Evolutionary conservation across 1,140 invertebrate genomes (phyloP), one percentile per base, ranked within the genome.

Genomic region (Panagrolaimus sp.): DNA sequence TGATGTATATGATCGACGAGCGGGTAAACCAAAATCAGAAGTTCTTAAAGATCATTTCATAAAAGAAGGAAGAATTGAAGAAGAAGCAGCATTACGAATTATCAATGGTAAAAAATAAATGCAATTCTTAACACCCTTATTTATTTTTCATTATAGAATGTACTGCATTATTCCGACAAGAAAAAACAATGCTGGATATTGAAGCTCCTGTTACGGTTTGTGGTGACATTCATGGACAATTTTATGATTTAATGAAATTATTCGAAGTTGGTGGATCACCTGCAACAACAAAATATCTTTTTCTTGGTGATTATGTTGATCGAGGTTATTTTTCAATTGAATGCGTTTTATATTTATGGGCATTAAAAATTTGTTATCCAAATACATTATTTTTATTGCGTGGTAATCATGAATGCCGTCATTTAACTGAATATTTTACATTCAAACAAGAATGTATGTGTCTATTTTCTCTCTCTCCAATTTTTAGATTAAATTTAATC

Each of bases 381-480:
- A 94, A 89, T 84, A 98, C 96, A 84, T 89, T 98, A 87, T 98
- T 93, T 88, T 89, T 99, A 85, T 89, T 98, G 86, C 89, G 96
- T 86, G 96, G 96, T 84, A 99, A 98, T 86, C 96, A 99, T 87
- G 96, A 99, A 88, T 99, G 96, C 89, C 91, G 96, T 85, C 96
- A 99, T 89, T 89, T 99, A 84, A 98, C 96, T 86, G 96, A 99
- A 89, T 99, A 99, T 87, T 99, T 99, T 89, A 99, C 96, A 83
- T 99, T 99, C 89, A 99, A 99, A 87, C 94, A 98, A 88, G 96
- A 98, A 91, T 98, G 96, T 92, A 91, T 96, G 91, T 91, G 45
- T 44, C 38, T n/a, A n/a, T n/a, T n/a, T n/a, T n/a, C n/a, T n/a
- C n/a, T n/a, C n/a, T n/a, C n/a, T n/a, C n/a, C n/a, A n/a, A 14